phyloP scores from a whole-genome alignment of 2,888 invertebrate genomes.

The Lepidochrysops patricia region DNA sequence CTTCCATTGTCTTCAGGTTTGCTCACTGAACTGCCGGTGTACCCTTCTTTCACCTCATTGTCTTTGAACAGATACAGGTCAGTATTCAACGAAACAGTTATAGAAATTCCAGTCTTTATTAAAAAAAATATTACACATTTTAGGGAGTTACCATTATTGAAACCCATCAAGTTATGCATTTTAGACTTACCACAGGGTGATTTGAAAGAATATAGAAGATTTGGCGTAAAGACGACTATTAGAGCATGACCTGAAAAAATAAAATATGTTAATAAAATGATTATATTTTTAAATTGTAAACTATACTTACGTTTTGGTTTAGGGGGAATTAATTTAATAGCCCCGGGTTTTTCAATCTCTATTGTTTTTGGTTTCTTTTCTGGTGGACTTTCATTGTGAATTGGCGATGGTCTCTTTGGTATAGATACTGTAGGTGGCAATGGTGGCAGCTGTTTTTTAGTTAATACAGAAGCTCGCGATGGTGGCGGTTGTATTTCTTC shows the following conservation, averaged over 20 bases:
- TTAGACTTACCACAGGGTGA: conserved; percentile 61
- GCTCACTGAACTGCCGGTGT: conserved; percentile 37
- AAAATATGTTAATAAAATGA: conserved; percentile 45
- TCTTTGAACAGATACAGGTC: conserved; percentile 57
- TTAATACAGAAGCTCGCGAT: conserved; percentile 79
- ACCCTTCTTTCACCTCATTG: conserved; percentile 35
- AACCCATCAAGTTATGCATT: conserved; percentile 64
- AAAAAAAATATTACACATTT: conserved; percentile 54
- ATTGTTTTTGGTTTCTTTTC: conserved; percentile 86
- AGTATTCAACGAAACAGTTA: conserved; percentile 54
- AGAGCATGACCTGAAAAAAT: conserved; percentile 57
- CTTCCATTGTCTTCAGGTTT: conserved; percentile 43
- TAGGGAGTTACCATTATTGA: conserved; percentile 38
- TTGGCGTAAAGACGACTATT: neutral
- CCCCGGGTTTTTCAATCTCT: conserved; percentile 81
- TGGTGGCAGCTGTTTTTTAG: conserved; percentile 68
- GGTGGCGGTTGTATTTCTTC: conserved; percentile 92
- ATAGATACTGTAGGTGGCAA: conserved; percentile 59
- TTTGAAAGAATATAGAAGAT: conserved; percentile 40
- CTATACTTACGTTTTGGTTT: conserved; percentile 93
- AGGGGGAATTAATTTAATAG: conserved; percentile 89
- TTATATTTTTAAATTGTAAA: conserved; percentile 26
- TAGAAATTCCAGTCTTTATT: conserved; percentile 60
- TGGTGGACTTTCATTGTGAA: conserved; percentile 70
- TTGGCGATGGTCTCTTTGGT: conserved; percentile 67